Evolutionary conservation across 2,888 invertebrate species (phyloP).

Genomic region (Nomada goodeniana): DNA sequence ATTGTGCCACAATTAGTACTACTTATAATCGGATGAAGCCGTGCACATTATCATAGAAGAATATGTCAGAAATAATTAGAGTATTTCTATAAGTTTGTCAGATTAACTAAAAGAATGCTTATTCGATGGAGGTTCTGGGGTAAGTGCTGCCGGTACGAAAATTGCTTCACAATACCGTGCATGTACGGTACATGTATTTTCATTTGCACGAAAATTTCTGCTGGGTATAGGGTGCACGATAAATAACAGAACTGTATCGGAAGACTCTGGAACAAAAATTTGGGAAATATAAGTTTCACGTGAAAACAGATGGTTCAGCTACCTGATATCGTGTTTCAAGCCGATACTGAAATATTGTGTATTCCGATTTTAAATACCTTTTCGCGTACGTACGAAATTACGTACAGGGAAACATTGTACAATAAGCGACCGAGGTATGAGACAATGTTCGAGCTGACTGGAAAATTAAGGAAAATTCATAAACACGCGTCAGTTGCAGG

Average conservation of each 20-base stretch:
- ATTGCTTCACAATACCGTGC: too few species aligned
- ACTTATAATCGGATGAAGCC: too few species aligned
- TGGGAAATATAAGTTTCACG: not conserved
- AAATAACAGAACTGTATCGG: slow-evolving; percentile 12
- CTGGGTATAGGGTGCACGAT: not conserved
- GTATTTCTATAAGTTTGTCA: too few species aligned
- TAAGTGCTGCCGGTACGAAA: too few species aligned
- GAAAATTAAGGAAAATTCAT: not conserved
- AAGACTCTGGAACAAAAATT: not conserved
- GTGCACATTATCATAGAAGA: too few species aligned
- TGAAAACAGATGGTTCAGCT: too few species aligned
- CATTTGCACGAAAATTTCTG: not conserved
- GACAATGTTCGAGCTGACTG: not conserved
- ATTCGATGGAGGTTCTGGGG: too few species aligned
- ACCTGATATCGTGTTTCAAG: not conserved
- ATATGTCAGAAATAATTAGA: too few species aligned
- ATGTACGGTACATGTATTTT: not conserved
- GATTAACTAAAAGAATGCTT: too few species aligned
- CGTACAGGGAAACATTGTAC: not conserved
- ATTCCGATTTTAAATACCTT: too few species aligned
- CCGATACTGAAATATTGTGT: not conserved
- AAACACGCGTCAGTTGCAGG: not conserved
- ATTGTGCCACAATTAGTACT: too few species aligned
- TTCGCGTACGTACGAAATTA: not conserved
- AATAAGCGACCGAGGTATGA: not conserved